A percentile compares a stretch with the other conserved stretches of the same genome.
These are phyloP conservation scores for Drosophila diplacantha DNA, from an alignment of 2,888 invertebrate species.

Conservation along the genomic window DNA sequence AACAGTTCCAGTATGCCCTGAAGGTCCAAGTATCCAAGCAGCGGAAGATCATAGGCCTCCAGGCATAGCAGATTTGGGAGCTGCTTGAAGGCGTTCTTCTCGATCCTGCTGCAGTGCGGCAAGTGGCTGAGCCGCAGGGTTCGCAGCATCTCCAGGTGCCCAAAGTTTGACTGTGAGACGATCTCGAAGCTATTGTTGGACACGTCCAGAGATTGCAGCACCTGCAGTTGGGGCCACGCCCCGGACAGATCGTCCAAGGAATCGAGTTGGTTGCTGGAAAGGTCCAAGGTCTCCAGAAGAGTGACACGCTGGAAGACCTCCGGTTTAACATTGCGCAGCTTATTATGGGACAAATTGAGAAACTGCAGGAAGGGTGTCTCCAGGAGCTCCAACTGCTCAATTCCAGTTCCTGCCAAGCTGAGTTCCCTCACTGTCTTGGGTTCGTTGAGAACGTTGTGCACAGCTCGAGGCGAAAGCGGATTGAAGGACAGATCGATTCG, in stretches of 20 bases:
- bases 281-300: slow-evolving; percentile 86
- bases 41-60: slow-evolving; percentile 86
- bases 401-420: slow-evolving; percentile 89
- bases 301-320: slow-evolving; percentile 88
- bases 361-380: slow-evolving; percentile 91
- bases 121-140: slow-evolving; percentile 84
- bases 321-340: slow-evolving; percentile 82
- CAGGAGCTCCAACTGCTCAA: slow-evolving; percentile 82
- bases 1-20: slow-evolving; percentile 88
- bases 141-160: slow-evolving; percentile 83
- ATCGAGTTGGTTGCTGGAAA: slow-evolving; percentile 84
- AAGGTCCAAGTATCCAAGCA: slow-evolving; percentile 90
- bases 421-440: slow-evolving; percentile 91
- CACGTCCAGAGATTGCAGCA: slow-evolving; percentile 86
- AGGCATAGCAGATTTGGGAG: slow-evolving; percentile 85
- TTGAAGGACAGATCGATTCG: slow-evolving; percentile 91
- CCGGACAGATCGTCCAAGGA: slow-evolving; percentile 82
- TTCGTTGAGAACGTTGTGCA: slow-evolving; percentile 88
- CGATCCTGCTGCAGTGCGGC: slow-evolving; percentile 85
- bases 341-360: slow-evolving; percentile 88
- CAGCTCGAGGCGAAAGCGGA: slow-evolving; percentile 86
- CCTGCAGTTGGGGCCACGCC: slow-evolving; percentile 84
- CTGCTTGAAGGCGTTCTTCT: slow-evolving; percentile 87
- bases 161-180: slow-evolving; percentile 87
- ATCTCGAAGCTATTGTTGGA: slow-evolving; percentile 89